Percentiles rank a stretch among this genome's conserved stretches.
These are phyloP conservation scores for Saccopteryx bilineata DNA, from an alignment of 2,113 vertebrate genomes.

Conservation along the genomic window DNA sequence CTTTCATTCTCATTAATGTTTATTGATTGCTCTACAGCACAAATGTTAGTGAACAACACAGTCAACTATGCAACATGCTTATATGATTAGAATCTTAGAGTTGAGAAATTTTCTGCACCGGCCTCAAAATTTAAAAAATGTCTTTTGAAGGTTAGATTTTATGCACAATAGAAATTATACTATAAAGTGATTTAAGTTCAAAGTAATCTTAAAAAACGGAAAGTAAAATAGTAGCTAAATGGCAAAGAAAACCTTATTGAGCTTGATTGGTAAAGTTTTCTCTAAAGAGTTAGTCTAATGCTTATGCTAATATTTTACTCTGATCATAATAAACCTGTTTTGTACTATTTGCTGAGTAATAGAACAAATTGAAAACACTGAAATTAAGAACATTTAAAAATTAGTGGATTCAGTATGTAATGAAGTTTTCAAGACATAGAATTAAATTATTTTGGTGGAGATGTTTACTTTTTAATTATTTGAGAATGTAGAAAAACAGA, in stretches of 20 bases:
- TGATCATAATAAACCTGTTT: not conserved
- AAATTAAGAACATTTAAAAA: conserved; percentile 18
- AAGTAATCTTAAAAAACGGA: not conserved
- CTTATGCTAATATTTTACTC: not conserved
- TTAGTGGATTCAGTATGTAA: not conserved
- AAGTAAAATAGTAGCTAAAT: not conserved
- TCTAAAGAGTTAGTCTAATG: not conserved
- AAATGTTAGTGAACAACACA: not conserved
- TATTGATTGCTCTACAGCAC: rapidly evolving
- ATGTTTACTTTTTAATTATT: not conserved
- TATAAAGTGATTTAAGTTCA: not conserved
- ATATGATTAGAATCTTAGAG: not conserved
- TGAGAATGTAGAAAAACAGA: not conserved
- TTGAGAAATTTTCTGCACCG: not conserved
- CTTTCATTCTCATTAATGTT: rapidly evolving
- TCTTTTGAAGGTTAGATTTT: not conserved
- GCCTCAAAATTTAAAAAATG: not conserved
- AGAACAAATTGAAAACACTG: not conserved
- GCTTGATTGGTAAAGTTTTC: not conserved
- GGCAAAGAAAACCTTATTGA: not conserved
- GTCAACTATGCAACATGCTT: too few relatives aligned
- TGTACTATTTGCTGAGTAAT: not conserved
- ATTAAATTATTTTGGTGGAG: not conserved
- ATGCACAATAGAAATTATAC: not conserved
- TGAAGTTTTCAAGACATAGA: not conserved